Conservation (phyloP, 2,797 vertebrate species). For the Thripadectes ignobilis region DNA sequence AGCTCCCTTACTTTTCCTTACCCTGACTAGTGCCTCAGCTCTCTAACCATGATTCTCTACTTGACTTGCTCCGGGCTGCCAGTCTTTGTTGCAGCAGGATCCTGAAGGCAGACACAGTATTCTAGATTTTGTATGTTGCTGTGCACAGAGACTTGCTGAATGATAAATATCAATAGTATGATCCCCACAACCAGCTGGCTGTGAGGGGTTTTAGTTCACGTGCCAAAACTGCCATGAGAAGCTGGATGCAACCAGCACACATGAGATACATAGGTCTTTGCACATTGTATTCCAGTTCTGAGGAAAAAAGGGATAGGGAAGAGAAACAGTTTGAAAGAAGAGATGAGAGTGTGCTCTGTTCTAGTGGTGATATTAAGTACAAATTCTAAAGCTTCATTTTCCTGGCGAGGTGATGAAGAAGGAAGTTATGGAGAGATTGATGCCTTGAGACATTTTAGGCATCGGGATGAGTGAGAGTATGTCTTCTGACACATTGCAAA, state of each 20-base stretch:
- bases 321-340: not conserved
- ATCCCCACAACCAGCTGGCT: not conserved
- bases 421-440: not conserved
- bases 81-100: not conserved
- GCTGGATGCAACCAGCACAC: not conserved
- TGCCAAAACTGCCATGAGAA: not conserved
- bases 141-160: not conserved
- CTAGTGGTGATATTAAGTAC: not conserved
- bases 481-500: not conserved
- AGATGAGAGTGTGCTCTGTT: accelerated
- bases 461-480: not conserved
- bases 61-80: not conserved
- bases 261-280: not conserved
- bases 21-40: not conserved
- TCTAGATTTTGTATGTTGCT: not conserved
- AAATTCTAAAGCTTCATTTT: not conserved
- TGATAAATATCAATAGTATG: not conserved
- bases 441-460: no score
- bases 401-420: not conserved
- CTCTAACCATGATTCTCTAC: not conserved
- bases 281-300: not conserved
- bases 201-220: not conserved
- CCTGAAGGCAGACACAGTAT: not conserved
- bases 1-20: not conserved
- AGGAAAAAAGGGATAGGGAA: not conserved